Base-by-base conservation (phyloP, 2,113 vertebrate genomes). In the Lepus europaeus region DNA sequence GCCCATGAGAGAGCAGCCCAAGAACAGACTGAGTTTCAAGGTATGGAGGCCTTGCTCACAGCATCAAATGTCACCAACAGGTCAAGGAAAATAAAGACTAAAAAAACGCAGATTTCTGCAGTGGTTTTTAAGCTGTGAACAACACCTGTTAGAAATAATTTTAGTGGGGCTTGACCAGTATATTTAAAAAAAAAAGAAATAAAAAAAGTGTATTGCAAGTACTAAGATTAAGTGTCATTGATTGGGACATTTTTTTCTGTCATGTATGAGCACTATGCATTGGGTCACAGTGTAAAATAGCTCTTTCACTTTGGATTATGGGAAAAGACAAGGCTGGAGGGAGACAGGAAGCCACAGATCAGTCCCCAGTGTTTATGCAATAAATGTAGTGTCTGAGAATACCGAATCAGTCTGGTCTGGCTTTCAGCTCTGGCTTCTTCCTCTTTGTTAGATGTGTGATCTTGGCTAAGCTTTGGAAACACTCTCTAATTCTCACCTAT, bases 131-230 rank as follows among this genome's bases (percentile, higher is more conserved):
- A 86, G 68, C 29, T 70, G 23, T 68, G 66, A 63, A 79, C 33
- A 59, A 83, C n/a, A 51, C n/a, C 29, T 64, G 72, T 87, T 93
- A 76, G 45, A 89, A 91, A 86, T 78, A 33, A 68, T 19, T 70
- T 91, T 68, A 66, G 56, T 82, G 64, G 12, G 77, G 39, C 10
- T 31, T 87, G 31, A 86, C 64, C 49, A 89, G 20, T 64, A 80
- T n/a, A 85, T 89, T 66, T 61, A 33, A 25, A 61, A 87, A 33
- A 33, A 77, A 89, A 80, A 51, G 5, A 76, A 53, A 88, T 63
- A 56, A 5, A 81, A 45, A 91, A 96, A 86, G 39, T 53, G 3
- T 49, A 33, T 61, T 70, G 17, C 77, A 72, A 29, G 17, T 61
- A 51, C 72, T 84, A 88, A 95, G 45, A 51, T 86, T 89, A 85